A percentile compares a stretch with the other conserved stretches of the same genome.
Conservation (phyloP, 1,140 invertebrate genomes). For the Drosophila kurseongensis region DNA sequence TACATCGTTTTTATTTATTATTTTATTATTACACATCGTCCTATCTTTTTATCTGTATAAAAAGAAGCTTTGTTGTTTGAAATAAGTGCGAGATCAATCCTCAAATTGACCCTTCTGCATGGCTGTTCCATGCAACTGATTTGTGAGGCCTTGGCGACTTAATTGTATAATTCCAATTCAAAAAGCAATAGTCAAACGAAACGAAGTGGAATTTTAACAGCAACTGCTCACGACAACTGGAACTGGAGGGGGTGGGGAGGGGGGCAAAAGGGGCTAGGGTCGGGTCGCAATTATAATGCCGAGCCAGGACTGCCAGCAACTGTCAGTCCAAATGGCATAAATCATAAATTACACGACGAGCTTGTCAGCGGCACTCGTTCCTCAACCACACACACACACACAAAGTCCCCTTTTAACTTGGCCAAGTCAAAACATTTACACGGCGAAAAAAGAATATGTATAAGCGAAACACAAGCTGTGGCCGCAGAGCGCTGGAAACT, state of each 20-base stretch:
- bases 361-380: conserved; percentile 66
- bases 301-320: conserved; percentile 24
- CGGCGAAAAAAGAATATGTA: conserved; percentile 21
- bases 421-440: conserved; percentile 47
- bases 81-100: too few relatives aligned
- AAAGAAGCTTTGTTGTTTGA: too few relatives aligned
- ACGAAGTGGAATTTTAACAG: conserved; percentile 24
- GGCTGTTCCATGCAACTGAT: not conserved
- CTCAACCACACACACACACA: not conserved
- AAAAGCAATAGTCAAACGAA: conserved; percentile 21
- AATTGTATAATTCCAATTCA: conserved; percentile 2
- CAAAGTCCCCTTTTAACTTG: conserved; percentile 5
- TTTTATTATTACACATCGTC: too few relatives aligned
- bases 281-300: conserved; percentile 46
- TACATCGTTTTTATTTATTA: too few relatives aligned
- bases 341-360: conserved; percentile 71
- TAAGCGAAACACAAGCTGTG: conserved; percentile 46
- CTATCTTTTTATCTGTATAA: too few relatives aligned
- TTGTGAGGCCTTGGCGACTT: not conserved
- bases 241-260: not conserved
- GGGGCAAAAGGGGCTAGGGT: conserved; percentile 4
- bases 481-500: conserved; percentile 47
- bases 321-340: conserved; percentile 66
- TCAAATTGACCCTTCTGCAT: too few relatives aligned
- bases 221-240: conserved; percentile 25